A percentile compares a stretch with the other conserved stretches of the same genome.
These are phyloP conservation scores for Geococcyx californianus DNA, from an alignment of 2,113 vertebrate genomes.

Conservation along the genomic window DNA sequence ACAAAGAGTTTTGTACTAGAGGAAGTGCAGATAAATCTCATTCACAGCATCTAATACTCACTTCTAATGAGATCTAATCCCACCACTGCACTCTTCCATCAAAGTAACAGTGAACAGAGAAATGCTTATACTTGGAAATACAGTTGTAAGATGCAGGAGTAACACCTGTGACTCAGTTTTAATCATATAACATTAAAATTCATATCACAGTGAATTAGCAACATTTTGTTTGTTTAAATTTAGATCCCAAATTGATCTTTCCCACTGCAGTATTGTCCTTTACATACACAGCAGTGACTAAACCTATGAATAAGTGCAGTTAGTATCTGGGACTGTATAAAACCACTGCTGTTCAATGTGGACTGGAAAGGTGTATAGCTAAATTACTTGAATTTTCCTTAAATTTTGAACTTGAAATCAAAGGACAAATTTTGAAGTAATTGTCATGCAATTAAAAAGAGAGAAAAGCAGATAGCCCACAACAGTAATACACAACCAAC, in stretches of 20 bases:
- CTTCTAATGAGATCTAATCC: background rate
- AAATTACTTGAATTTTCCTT: background rate
- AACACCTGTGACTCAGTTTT: background rate
- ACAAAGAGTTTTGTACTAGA: conserved; percentile 14
- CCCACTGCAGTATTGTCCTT: background rate
- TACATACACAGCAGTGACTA: background rate
- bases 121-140: background rate
- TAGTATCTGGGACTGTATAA: background rate
- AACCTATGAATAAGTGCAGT: background rate
- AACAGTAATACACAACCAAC: background rate
- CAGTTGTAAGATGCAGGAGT: background rate
- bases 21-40: background rate
- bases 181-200: background rate
- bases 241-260: background rate
- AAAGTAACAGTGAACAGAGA: background rate
- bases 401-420: background rate
- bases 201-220: background rate
- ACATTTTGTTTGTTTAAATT: background rate
- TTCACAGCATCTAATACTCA: background rate
- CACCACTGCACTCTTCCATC: rapidly evolving
- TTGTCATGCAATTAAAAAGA: background rate
- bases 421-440: background rate
- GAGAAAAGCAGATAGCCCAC: background rate
- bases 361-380: background rate
- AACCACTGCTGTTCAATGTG: background rate